Evolutionary conservation across 64 coral and sea anemone species (phyloP).

Genomic region (Trachythela sp.): DNA sequence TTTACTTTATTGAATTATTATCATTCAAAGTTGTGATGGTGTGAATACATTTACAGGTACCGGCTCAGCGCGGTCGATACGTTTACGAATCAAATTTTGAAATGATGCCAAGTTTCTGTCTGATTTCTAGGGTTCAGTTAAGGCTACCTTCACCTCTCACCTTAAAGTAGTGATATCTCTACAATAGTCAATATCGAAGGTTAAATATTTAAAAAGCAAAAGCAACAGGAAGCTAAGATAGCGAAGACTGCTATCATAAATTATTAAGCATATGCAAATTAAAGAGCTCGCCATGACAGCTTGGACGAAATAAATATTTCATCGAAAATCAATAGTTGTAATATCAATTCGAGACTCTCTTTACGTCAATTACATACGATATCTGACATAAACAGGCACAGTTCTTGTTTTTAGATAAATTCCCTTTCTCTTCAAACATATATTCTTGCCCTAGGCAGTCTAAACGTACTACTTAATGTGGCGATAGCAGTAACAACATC

Average conservation of each 20-base stretch:
- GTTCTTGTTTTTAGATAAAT: not conserved
- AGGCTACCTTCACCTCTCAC: not conserved
- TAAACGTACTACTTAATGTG: not conserved
- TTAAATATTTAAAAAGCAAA: not conserved
- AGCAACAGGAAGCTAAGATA: not conserved
- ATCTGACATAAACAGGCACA: not conserved
- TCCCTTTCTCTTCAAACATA: not conserved
- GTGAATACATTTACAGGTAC: not conserved
- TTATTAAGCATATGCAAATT: slow-evolving; percentile 25
- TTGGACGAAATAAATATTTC: slow-evolving; percentile 1
- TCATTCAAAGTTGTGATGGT: not conserved
- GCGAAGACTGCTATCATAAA: not conserved
- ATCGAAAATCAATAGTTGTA: slow-evolving; percentile 27
- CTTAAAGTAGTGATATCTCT: not conserved
- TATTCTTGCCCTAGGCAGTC: not conserved
- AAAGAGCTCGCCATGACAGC: not conserved
- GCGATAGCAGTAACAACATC: not conserved
- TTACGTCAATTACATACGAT: not conserved
- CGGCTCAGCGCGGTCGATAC: not conserved
- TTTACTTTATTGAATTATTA: not conserved
- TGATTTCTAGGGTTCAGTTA: not conserved
- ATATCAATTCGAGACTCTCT: slow-evolving; percentile 12
- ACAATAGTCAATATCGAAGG: not conserved
- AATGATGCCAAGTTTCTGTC: too few relatives aligned
- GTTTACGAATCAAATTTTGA: not conserved